Evolutionary conservation across 2,797 vertebrate species (phyloP), one percentile per base, ranked within the genome.

Genomic region (Limosa lapponica): DNA sequence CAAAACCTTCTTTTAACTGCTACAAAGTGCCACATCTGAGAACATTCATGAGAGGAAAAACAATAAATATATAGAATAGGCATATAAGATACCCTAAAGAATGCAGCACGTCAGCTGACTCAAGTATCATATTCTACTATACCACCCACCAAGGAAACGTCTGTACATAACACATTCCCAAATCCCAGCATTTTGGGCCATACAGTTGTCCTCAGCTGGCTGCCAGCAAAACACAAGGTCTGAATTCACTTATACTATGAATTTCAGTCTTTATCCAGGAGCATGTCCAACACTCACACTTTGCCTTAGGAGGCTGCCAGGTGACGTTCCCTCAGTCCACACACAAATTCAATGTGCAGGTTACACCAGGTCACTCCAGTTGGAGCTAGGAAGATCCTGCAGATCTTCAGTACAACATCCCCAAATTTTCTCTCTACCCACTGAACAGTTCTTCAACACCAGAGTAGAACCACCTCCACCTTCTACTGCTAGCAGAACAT

Each of bases 191-290:
- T 10, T n/a, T 7, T 27, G 48, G 70, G 64, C 39, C 72, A 87
- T 28, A 69, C 12, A 57, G 46, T 20, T 94, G 46, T 66, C 43
- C 54, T 80, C 93, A 89, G 28, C 17, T 12, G 32, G 44, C 66
- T 92, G 67, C 48, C 64, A 94, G n/a, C 55, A 90, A 65, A 90
- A 69, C 59, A 94, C 36, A 77, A 83, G 16, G 27, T 65, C 70
- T 90, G 81, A 82, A 95, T 77, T 92, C 67, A 88, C 30, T 74
- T 49, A 16, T 11, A 43, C 44, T 37, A 27, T 6, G 7, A 75
- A 87, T 91, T 94, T 82, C 82, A 80, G 55, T 75, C 70, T 59
- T 65, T 27, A 61, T 36, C 24, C 86, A 92, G 74, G 13, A 95
- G 41, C n/a, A 78, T 2, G 2, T 61, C 67, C 81, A 85, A 85